Evolutionary conservation across 2,888 invertebrate genomes (phyloP).

Genomic region (Pharmacophagus antenor): DNA sequence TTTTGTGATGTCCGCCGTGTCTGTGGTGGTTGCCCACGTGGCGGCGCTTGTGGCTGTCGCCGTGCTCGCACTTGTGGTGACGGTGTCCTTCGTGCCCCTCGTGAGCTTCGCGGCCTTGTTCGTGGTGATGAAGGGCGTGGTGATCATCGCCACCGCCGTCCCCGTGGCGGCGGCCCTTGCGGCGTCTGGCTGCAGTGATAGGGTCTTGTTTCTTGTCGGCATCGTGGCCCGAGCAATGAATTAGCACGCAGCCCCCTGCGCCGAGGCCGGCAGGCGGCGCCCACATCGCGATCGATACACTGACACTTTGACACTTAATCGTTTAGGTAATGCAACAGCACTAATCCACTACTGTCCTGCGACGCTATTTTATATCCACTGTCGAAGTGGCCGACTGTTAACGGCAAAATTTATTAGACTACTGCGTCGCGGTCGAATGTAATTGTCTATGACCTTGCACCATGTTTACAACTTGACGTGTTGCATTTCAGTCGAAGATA

Average conservation of each 20-base stretch:
- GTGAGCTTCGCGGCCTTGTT: slow-evolving; percentile 67
- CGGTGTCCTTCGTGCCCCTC: slow-evolving; percentile 74
- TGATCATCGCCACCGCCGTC: not conserved
- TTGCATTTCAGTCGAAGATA: not conserved
- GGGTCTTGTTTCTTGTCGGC: not conserved
- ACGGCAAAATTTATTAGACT: not conserved
- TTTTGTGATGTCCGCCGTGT: not conserved
- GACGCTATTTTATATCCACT: slow-evolving; percentile 1
- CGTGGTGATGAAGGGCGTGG: slow-evolving; percentile 59
- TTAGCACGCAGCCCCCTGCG: not conserved
- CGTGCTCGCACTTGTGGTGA: too few relatives aligned
- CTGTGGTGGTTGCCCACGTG: too few relatives aligned
- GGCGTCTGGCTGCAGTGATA: not conserved
- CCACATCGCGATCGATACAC: not conserved
- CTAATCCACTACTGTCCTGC: not conserved
- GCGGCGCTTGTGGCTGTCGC: slow-evolving; percentile 67
- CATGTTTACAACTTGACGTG: not conserved
- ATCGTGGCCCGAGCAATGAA: not conserved
- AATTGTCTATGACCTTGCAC: not conserved
- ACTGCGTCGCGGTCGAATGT: not conserved
- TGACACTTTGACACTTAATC: not conserved
- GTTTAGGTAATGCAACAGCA: not conserved
- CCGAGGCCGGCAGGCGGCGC: not conserved
- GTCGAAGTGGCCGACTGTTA: not conserved
- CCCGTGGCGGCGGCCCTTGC: not conserved